Conservation (phyloP, 23 tunicate species). For the Trididemnum clinides region DNA sequence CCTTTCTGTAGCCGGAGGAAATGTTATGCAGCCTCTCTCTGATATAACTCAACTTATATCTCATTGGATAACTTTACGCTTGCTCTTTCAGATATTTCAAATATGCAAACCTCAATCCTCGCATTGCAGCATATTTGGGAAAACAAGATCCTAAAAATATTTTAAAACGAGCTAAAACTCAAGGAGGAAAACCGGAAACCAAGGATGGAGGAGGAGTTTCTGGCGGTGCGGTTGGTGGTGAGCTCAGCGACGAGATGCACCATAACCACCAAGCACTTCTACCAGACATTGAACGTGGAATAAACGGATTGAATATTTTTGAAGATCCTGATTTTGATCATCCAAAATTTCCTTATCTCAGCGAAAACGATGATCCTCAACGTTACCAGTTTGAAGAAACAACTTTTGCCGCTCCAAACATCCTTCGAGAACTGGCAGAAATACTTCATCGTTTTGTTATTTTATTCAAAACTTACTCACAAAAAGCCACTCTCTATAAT, state of each 20-base stretch:
- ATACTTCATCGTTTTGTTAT: conserved; percentile 45
- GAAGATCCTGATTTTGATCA: conserved; percentile 56
- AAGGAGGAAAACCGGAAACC: conserved; percentile 63
- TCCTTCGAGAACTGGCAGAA: conserved; percentile 78
- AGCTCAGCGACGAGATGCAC: conserved; percentile 65
- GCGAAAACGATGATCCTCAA: conserved; percentile 84
- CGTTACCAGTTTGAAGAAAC: conserved; percentile 91
- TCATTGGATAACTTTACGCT: no score
- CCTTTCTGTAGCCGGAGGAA: no score
- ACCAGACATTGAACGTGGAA: conserved; percentile 70
- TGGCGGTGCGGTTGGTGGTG: conserved; percentile 45
- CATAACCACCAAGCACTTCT: conserved; percentile 65
- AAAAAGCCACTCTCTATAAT: conserved; percentile 54
- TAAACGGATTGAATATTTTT: conserved; percentile 29
- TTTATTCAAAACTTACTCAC: conserved; percentile 53
- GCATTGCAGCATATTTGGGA: conserved; percentile 88
- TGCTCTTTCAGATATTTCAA: conserved; percentile 77
- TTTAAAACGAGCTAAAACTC: conserved; percentile 59
- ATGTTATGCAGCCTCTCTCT: no score
- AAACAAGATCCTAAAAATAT: conserved; percentile 83
- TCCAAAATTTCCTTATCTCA: conserved; percentile 45
- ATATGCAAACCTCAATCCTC: conserved; percentile 89
- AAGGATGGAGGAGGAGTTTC: conserved; percentile 45
- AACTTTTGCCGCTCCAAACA: conserved; percentile 91
- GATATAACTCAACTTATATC: no score